Percentiles rank a stretch among this genome's conserved stretches.
Conservation (phyloP, 2,797 vertebrate genomes). For the Alcedo atthis region DNA sequence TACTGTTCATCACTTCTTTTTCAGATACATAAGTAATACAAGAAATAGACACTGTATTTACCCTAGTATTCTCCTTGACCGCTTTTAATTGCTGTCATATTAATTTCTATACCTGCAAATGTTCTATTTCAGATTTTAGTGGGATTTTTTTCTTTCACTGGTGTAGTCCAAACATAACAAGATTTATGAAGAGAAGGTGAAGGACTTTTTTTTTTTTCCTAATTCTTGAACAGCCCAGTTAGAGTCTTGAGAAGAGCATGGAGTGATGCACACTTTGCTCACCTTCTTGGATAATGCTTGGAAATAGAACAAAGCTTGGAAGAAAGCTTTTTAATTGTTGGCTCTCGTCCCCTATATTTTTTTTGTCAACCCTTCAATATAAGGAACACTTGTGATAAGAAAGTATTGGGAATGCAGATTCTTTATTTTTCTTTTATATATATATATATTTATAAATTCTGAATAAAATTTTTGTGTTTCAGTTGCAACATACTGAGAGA, state of each 20-base stretch:
- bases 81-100: not conserved
- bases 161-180: not conserved
- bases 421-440: not conserved
- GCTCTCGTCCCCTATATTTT: rapidly evolving
- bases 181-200: not conserved
- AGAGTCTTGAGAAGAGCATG: not conserved
- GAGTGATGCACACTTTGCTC: not conserved
- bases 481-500: not conserved
- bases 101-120: not conserved
- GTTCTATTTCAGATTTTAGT: not conserved
- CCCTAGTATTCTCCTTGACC: not conserved
- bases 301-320: not conserved
- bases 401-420: not conserved
- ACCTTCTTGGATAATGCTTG: not conserved
- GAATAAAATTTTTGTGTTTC: not conserved
- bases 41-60: not conserved
- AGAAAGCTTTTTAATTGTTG: not conserved
- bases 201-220: not conserved
- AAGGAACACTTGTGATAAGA: not conserved
- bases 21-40: not conserved
- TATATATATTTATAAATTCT: not conserved
- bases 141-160: not conserved
- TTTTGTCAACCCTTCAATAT: not conserved
- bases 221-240: not conserved
- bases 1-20: rapidly evolving